A percentile compares a stretch with the other conserved stretches of the same genome.
Conservation (phyloP, 2,888 invertebrate species). For the Orthosia cruda region DNA sequence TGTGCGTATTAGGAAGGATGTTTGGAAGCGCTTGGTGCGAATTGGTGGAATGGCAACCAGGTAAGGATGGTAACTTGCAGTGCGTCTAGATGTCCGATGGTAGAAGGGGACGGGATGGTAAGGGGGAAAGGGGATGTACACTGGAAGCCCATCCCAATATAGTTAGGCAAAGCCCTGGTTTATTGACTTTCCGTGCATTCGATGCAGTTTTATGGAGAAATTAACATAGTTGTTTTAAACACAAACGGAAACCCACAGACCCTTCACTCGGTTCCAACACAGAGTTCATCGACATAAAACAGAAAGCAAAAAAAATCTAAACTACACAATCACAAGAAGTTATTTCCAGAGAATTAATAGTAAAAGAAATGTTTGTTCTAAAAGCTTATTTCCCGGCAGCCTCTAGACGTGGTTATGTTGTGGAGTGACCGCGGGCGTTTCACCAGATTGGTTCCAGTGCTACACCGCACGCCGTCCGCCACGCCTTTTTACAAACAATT, state of each 20-base stretch:
- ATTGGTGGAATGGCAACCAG: too few species aligned
- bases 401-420: slow-evolving; percentile 3
- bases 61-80: too few species aligned
- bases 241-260: not conserved
- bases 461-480: slow-evolving; percentile 38
- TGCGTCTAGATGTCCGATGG: too few species aligned
- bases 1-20: too few species aligned
- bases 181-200: too few species aligned
- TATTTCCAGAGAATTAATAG: slow-evolving; percentile 20
- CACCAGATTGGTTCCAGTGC: slow-evolving; percentile 49
- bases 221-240: not conserved
- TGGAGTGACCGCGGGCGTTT: slow-evolving; percentile 49
- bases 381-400: slow-evolving; percentile 18
- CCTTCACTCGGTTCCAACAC: not conserved
- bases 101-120: too few species aligned
- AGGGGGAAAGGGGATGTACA: too few species aligned
- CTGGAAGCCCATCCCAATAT: too few species aligned
- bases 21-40: too few species aligned
- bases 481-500: slow-evolving; percentile 56
- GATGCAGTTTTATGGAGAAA: too few species aligned
- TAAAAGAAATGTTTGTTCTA: slow-evolving; percentile 28
- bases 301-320: not conserved
- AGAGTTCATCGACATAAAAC: not conserved
- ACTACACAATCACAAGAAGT: slow-evolving; percentile 4
- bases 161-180: too few species aligned